Percentiles rank a stretch among this genome's conserved stretches.
phyloP scores from a whole-genome alignment of 1,140 invertebrate species.

The Holotrichia oblita region DNA sequence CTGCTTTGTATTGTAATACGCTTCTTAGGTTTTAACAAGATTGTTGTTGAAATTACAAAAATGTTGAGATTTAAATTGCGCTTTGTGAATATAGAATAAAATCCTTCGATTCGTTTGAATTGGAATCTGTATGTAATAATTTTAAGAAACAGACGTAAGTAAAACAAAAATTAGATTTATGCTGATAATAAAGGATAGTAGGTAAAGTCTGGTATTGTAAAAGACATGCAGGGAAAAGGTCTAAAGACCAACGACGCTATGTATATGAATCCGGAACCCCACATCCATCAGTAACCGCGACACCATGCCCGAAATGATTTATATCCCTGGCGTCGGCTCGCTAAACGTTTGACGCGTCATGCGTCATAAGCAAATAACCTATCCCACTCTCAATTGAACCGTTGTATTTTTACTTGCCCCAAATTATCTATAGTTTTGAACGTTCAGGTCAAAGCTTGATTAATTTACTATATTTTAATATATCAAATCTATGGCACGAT shows the following conservation, averaged over 20 bases:
- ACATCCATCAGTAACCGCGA: conserved; percentile 50
- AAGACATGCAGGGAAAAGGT: not conserved
- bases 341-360: conserved; percentile 49
- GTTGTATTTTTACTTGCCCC: conserved; percentile 47
- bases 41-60: too few relatives aligned
- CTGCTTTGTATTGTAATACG: too few relatives aligned
- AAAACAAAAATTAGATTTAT: too few relatives aligned
- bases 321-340: conserved; percentile 48
- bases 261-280: conserved; percentile 29
- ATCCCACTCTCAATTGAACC: conserved; percentile 51
- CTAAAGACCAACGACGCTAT: not conserved
- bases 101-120: too few relatives aligned
- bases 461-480: conserved; percentile 42
- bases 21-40: too few relatives aligned
- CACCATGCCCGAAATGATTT: conserved; percentile 50
- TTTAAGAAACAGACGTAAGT: too few relatives aligned
- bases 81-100: too few relatives aligned
- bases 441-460: conserved; percentile 34
- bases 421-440: conserved; percentile 39
- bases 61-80: too few relatives aligned
- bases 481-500: conserved; percentile 38
- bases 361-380: conserved; percentile 53
- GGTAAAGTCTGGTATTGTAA: not conserved
- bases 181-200: too few relatives aligned
- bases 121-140: too few relatives aligned